Percentiles rank a stretch among this genome's conserved stretches.
Conservation (phyloP, 2,888 invertebrate genomes). For the Melangyna quadrimaculata region DNA sequence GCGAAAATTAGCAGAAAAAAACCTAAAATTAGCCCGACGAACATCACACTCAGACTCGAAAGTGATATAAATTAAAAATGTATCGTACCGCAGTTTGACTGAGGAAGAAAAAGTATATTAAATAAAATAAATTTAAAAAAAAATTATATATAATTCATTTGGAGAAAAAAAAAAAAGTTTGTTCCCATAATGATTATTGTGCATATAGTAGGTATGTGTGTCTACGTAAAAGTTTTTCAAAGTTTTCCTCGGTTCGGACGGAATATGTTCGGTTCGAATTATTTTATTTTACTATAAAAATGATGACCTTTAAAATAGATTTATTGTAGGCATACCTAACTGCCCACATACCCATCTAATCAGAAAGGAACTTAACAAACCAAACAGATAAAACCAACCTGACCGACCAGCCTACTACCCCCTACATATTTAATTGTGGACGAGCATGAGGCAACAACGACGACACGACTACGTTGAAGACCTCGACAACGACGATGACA, state of each 20-base stretch:
- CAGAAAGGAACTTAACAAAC: not conserved
- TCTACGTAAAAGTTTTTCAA: conserved; percentile 8
- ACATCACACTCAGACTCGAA: conserved; percentile 28
- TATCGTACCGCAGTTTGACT: conserved; percentile 8
- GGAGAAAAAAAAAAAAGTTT: conserved; percentile 38
- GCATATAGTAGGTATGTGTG: not conserved
- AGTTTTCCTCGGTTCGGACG: not conserved
- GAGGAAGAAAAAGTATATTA: conserved; percentile 30
- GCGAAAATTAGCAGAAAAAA: conserved; percentile 53
- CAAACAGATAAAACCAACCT: not conserved
- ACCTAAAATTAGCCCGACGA: conserved; percentile 60
- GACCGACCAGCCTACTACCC: not conserved
- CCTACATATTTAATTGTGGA: not conserved
- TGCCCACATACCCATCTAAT: not conserved
- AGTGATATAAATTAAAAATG: conserved; percentile 51
- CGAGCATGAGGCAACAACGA: not conserved
- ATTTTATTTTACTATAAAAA: not conserved
- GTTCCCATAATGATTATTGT: conserved; percentile 22
- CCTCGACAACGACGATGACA: not conserved
- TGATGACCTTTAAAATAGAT: conserved; percentile 65
- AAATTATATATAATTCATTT: conserved; percentile 8
- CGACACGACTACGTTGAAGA: not conserved
- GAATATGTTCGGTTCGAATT: conserved; percentile 30
- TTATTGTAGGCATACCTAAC: conserved; percentile 49
- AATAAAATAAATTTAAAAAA: not conserved